Base-by-base conservation (phyloP, 2,113 vertebrate genomes). In the Lanius collurio region DNA sequence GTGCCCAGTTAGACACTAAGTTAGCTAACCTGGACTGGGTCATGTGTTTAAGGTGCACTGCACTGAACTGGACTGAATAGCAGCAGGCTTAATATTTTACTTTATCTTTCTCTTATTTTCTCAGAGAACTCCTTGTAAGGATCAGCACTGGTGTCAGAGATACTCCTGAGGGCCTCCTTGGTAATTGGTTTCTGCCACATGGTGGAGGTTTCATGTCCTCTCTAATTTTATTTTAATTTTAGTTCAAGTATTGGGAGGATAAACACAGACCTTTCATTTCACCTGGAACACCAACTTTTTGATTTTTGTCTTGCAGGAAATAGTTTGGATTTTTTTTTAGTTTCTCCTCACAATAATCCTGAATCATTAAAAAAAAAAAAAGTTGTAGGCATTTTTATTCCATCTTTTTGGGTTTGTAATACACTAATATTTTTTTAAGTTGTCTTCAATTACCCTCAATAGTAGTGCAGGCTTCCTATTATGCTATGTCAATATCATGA, bases 141-240 rank as follows among this genome's bases (percentile, higher is more conserved):
- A 42, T 15, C n/a, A 81, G 60, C 63, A 24, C 15, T 27, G 56
- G n/a, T 63, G 68, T 33, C 42, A 88, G 53, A 92, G 27, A 30
- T 52, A 30, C 18, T 64, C 75, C 37, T 37, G 37, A 50, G 27
- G 22, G 55, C 35, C 46, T 89, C 56, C 55, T 44, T 41, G 59
- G 21, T 22, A 33, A 15, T 1, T 86, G 63, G 21, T 59, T 86
- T 83, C 70, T 69, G 47, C 33, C 50, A 77, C 30, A 46, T 7
- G 13, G 55, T 73, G 8, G 26, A 85, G 24, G 33, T 76, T 94
- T 82, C 33, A n/a, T 1, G 3, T 44, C 39, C n/a, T 60, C 35
- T 82, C 17, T 89, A 87, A 64, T 83, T 94, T 91, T 50, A 46
- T 50, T 89, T 90, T 81, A 52, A 92, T 88, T 91, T 91, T 85